phyloP scores from a whole-genome alignment of 2,113 vertebrate genomes.

The Oxyruncus cristatus region DNA sequence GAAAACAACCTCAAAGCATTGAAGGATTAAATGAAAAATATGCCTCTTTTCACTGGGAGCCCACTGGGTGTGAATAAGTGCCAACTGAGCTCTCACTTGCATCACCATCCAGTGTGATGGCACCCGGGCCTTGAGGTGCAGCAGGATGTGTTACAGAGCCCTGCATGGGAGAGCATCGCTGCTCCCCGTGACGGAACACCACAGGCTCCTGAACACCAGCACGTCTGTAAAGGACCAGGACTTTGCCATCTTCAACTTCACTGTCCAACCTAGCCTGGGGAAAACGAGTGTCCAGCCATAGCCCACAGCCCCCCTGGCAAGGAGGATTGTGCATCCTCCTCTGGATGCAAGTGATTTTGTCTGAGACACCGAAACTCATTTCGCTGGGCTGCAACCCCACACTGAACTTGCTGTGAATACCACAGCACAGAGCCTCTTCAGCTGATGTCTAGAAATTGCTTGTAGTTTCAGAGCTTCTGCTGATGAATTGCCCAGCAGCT shows the following conservation, averaged over 20 bases:
- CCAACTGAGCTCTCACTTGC: neutral
- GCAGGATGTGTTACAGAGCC: neutral
- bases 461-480: neutral
- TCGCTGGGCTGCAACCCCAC: neutral
- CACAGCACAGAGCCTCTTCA: neutral
- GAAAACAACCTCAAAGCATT: conserved; percentile 13
- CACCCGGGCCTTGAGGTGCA: neutral
- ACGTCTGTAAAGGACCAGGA: neutral
- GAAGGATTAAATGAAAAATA: conserved; percentile 31
- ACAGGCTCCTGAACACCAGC: neutral
- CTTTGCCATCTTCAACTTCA: neutral
- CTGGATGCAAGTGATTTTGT: neutral
- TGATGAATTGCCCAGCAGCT: conserved; percentile 33
- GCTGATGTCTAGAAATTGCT: neutral
- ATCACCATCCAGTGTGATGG: neutral
- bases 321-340: neutral
- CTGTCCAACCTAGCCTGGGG: neutral
- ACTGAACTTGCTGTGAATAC: neutral
- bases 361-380: neutral
- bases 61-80: neutral
- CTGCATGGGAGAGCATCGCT: neutral
- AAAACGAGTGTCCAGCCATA: neutral
- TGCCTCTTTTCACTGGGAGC: neutral
- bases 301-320: neutral
- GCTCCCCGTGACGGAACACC: neutral